Evolutionary conservation across 2,113 vertebrate species (phyloP), one percentile per base, ranked within the genome.

Genomic region (Corythaixoides concolor): DNA sequence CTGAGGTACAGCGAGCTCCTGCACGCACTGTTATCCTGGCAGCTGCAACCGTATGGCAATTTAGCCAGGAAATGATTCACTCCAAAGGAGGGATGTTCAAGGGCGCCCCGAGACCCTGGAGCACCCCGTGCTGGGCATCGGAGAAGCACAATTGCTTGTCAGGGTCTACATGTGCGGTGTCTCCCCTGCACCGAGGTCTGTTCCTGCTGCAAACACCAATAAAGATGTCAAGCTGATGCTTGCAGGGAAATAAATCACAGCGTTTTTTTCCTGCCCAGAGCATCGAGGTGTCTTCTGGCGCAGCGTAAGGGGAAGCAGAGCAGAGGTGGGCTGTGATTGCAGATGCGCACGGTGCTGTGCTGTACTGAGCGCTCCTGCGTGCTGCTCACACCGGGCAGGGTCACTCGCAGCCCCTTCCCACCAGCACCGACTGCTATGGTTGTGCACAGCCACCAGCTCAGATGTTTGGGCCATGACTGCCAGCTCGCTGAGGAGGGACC

Each of bases 351-450:
- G 30, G 39, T 9, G 75, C 50, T 30, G 63, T 18, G 88, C 9
- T 23, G 85, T 12, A 41, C 2, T 0, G 0, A 41, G 53, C n/a
- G 58, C 56, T 73, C 50, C 17, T 5, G 5, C 0, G 3, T 39
- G 68, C 62, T 10, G 8, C 47, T 49, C 14, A 0, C 0, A 0
- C 17, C 2, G 0, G 62, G 24, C 33, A 12, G 16, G 9, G 74
- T 24, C 4, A 6, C 32, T 23, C 3, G 2, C 39, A 78, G 47
- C 80, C 59, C 53, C 55, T 59, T 68, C 39, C 69, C 70, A 8
- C 22, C 0, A 1, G 20, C n/a, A 18, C 12, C 0, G 3, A 1
- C 26, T 52, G 53, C 22, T 0, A 0, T 23, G 39, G 35, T 1
- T 9, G 22, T 20, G 6, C 10, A 0, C 17, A 22, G 45, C 27